Percentiles rank a stretch among this genome's conserved stretches.
Evolutionary conservation across 2,113 vertebrate species (phyloP).

Genomic region (Crocuta crocuta): DNA sequence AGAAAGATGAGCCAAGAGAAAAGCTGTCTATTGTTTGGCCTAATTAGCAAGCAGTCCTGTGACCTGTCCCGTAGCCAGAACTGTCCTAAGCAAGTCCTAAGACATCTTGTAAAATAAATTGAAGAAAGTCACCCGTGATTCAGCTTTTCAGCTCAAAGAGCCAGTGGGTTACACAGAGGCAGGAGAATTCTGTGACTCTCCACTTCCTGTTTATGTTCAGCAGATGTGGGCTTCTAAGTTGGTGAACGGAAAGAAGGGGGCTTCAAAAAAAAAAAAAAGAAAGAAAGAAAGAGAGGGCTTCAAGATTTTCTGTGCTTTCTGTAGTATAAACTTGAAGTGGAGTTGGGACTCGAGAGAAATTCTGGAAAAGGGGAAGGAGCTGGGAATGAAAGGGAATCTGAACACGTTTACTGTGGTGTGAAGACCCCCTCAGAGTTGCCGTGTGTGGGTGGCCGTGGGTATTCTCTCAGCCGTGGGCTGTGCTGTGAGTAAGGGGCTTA

Average conservation of each 20-base stretch:
- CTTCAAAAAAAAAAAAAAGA: not conserved
- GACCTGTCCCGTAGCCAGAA: conserved; percentile 55
- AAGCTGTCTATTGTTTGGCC: not conserved
- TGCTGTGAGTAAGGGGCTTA: not conserved
- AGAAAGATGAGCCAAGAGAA: conserved; percentile 14
- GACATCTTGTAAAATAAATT: not conserved
- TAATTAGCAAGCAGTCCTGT: conserved; percentile 48
- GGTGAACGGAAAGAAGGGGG: not conserved
- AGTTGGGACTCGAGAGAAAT: not conserved
- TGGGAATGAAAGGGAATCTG: not conserved
- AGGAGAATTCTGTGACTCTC: not conserved
- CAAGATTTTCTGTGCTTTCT: not conserved
- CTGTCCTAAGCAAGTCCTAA: conserved; percentile 14
- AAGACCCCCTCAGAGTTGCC: not conserved
- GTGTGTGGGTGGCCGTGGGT: not conserved
- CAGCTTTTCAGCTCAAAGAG: conserved; percentile 37
- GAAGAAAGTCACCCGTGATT: not conserved
- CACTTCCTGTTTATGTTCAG: conserved; percentile 58
- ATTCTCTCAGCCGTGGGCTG: not conserved
- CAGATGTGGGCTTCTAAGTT: not conserved
- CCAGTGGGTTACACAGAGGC: not conserved
- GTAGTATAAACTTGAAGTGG: not conserved
- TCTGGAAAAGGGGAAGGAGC: not conserved
- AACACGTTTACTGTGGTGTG: not conserved
- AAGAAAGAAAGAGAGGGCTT: not conserved